These are phyloP conservation scores for Ganaspis brasiliensis DNA, from an alignment of 2,888 invertebrate genomes.

Conservation along the genomic window DNA sequence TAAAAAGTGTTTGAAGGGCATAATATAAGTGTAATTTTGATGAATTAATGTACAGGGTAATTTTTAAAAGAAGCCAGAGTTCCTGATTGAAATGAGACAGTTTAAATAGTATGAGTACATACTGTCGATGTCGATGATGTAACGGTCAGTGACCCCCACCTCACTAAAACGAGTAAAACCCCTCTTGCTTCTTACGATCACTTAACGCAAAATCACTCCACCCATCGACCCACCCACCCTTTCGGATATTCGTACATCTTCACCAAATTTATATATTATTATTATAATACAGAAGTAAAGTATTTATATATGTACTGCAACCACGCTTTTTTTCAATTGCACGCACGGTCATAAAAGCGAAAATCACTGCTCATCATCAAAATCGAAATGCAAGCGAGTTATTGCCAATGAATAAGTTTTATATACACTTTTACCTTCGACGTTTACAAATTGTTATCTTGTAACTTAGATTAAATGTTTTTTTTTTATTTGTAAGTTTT, in stretches of 20 bases:
- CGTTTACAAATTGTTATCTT: too few species aligned
- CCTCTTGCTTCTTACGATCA: constrained; percentile 47
- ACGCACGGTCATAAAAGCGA: background rate
- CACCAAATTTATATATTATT: background rate
- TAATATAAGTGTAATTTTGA: too few species aligned
- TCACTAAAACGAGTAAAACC: constrained; percentile 68
- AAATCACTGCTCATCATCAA: background rate
- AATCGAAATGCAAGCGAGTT: background rate
- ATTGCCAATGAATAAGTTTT: background rate
- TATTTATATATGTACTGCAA: background rate
- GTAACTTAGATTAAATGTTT: too few species aligned
- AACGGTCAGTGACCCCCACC: constrained; percentile 79
- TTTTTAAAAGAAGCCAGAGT: background rate
- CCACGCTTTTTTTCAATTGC: background rate
- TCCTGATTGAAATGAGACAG: background rate
- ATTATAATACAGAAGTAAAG: too few species aligned
- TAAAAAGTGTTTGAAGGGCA: too few species aligned
- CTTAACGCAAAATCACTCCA: constrained; percentile 34
- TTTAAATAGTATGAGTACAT: too few species aligned
- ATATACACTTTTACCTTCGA: background rate
- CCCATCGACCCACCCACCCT: constrained; percentile 3
- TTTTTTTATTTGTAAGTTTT: too few species aligned
- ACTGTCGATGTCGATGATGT: constrained; percentile 76
- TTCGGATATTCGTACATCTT: background rate
- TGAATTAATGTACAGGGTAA: background rate